phyloP scores from a whole-genome alignment of 1,140 invertebrate genomes.

The Hylaeus volcanicus region DNA sequence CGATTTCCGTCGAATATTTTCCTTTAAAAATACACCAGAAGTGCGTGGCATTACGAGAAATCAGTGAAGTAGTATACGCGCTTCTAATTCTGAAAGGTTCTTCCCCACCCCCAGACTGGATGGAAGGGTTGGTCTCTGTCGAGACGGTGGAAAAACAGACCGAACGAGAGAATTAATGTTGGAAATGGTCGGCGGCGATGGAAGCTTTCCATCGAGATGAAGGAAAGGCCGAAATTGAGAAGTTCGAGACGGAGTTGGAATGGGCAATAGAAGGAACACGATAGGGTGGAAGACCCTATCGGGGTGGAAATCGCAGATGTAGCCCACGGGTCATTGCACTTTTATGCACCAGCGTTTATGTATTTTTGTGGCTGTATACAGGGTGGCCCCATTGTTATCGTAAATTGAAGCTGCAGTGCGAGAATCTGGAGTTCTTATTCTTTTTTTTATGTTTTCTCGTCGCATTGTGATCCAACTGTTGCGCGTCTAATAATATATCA shows the following conservation, averaged over 20 bases:
- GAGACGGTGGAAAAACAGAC: slow-evolving; percentile 16
- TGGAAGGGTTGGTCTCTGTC: not conserved
- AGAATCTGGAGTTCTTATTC: not conserved
- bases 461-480: not conserved
- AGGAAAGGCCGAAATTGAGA: slow-evolving; percentile 37
- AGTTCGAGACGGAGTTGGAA: slow-evolving; percentile 9
- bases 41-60: too few species aligned
- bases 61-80: too few species aligned
- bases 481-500: not conserved
- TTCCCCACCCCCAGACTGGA: too few species aligned
- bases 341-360: slow-evolving; percentile 44
- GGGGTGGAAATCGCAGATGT: slow-evolving; percentile 49
- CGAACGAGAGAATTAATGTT: slow-evolving; percentile 49
- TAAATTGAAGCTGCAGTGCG: too few species aligned
- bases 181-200: not conserved
- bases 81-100: too few species aligned
- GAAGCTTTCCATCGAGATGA: slow-evolving; percentile 50
- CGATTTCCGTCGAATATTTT: too few species aligned
- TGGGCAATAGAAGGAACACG: slow-evolving; percentile 21
- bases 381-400: too few species aligned
- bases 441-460: not conserved
- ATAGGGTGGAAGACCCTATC: not conserved
- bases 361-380: not conserved
- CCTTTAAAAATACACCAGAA: too few species aligned
- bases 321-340: slow-evolving; percentile 64